Evolutionary conservation across 2,113 vertebrate genomes (phyloP).

Genomic region (Atrichornis clamosus): DNA sequence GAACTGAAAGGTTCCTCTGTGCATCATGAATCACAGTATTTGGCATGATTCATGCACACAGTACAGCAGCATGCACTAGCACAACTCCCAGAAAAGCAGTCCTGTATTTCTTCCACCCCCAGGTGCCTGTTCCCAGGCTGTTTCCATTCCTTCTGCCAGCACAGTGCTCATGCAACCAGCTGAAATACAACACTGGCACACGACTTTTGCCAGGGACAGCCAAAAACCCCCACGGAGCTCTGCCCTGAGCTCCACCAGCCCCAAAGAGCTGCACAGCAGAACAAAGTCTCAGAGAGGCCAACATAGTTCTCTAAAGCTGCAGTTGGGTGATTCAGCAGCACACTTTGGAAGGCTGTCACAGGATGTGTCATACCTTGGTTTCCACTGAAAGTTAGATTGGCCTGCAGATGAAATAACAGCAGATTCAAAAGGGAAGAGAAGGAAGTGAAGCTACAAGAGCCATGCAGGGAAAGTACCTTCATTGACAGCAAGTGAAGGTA

Average conservation of each 20-base stretch:
- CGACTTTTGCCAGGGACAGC: accelerated
- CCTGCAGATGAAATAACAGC: not conserved
- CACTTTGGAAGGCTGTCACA: not conserved
- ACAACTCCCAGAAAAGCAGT: not conserved
- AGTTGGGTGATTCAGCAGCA: not conserved
- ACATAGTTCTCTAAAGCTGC: not conserved
- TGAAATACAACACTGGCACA: not conserved
- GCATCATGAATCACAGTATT: not conserved
- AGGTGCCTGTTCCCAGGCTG: not conserved
- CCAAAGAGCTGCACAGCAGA: not conserved
- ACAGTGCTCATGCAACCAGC: not conserved
- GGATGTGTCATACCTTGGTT: not conserved
- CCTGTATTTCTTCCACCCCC: not conserved
- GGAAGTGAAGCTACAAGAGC: not conserved
- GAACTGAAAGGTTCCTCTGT: not conserved
- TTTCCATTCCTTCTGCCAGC: not conserved
- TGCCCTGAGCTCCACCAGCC: not conserved
- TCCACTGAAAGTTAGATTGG: not conserved
- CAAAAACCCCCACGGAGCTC: not conserved
- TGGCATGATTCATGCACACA: not conserved
- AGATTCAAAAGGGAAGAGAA: not conserved
- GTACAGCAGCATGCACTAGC: not conserved
- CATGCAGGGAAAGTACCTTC: slow-evolving; percentile 75
- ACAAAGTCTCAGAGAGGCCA: not conserved
- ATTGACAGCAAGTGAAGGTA: slow-evolving; percentile 88